phyloP scores from a whole-genome alignment of 2,888 invertebrate species.

The Parascotia fuliginaria region DNA sequence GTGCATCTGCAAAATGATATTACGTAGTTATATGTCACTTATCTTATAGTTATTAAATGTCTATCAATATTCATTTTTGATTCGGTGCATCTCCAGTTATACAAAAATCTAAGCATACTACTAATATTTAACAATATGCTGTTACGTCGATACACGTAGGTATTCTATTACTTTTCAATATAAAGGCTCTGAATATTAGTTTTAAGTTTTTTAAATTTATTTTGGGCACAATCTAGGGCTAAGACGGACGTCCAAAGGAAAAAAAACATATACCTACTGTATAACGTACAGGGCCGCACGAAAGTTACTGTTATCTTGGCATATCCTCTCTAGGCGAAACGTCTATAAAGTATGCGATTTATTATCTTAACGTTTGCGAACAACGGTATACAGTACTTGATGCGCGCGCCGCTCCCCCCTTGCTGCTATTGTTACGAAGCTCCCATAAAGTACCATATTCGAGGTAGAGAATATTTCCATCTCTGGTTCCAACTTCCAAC shows the following conservation, averaged over 20 bases:
- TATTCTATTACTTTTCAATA: constrained; percentile 18
- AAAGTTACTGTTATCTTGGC: constrained; percentile 87
- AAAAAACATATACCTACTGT: constrained; percentile 70
- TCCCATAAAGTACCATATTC: constrained; percentile 73
- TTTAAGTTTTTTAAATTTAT: constrained; percentile 57
- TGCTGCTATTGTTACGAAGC: constrained; percentile 85
- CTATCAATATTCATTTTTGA: neutral
- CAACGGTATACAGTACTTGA: constrained; percentile 72
- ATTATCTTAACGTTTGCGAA: constrained; percentile 70
- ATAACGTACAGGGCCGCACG: constrained; percentile 77
- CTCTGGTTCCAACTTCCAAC: constrained; percentile 71
- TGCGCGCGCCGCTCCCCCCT: constrained; percentile 81
- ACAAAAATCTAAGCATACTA: neutral
- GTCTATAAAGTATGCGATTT: constrained; percentile 77
- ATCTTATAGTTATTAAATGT: neutral
- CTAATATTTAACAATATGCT: constrained; percentile 1
- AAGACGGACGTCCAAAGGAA: constrained; percentile 69
- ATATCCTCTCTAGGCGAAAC: constrained; percentile 86
- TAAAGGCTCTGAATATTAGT: constrained; percentile 30
- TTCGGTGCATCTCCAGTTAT: neutral
- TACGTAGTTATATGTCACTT: neutral
- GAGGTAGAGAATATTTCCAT: constrained; percentile 73
- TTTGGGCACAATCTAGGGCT: constrained; percentile 59
- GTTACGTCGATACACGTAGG: constrained; percentile 1
- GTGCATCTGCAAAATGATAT: neutral